A percentile compares a stretch with the other conserved stretches of the same genome.
Evolutionary conservation across 1,140 invertebrate genomes (phyloP).

Genomic region (Camponotus floridanus): DNA sequence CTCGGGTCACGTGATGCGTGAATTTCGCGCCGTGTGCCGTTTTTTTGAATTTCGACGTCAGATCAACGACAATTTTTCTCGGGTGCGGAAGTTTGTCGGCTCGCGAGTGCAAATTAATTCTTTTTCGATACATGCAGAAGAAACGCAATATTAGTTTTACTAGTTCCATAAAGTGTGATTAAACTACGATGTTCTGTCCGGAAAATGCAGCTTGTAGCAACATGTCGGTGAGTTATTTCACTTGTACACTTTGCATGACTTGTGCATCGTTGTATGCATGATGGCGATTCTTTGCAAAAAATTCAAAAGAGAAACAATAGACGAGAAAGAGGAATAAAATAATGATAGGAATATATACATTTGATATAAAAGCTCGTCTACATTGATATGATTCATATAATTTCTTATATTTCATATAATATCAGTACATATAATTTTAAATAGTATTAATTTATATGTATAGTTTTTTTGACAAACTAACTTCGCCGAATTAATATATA

Average conservation of each 20-base stretch:
- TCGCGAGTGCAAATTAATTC: neutral
- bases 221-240: slow-evolving; percentile 1
- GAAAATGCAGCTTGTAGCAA: neutral
- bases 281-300: neutral
- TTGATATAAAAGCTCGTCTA: neutral
- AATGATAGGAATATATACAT: neutral
- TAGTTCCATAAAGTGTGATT: neutral
- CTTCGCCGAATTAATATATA: too few relatives aligned
- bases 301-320: neutral
- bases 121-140: neutral
- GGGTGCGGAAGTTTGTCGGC: neutral
- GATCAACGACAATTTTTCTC: neutral
- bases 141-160: neutral
- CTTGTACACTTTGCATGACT: neutral
- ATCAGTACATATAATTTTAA: neutral
- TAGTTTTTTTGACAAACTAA: too few relatives aligned
- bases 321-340: neutral
- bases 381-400: neutral
- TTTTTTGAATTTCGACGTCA: too few relatives aligned
- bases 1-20: slow-evolving; percentile 6
- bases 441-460: neutral
- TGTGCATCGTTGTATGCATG: neutral
- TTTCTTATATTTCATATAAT: too few relatives aligned
- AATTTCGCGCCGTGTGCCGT: neutral
- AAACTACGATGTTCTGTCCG: neutral